Evolutionary conservation across 2,888 invertebrate genomes (phyloP).

Genomic region (Rotaria magnacalcarata): DNA sequence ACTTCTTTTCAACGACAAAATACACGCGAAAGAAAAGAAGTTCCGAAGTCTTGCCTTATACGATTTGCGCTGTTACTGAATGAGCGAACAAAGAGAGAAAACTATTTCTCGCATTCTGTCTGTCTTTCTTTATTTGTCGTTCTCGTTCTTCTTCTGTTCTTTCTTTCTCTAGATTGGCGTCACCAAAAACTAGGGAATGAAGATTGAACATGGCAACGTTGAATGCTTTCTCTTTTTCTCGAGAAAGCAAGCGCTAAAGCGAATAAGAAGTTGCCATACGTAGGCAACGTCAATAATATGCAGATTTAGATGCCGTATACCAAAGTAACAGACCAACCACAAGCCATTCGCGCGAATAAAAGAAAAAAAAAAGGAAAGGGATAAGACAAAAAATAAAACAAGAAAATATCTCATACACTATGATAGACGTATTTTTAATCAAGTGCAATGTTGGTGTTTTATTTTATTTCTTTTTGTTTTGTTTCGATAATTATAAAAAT

Average conservation of each 20-base stretch:
- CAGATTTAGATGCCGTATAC: neutral
- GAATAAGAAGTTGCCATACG: neutral
- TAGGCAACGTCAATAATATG: neutral
- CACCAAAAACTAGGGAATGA: slow-evolving; percentile 9
- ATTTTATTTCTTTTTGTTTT: neutral
- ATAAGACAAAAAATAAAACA: neutral
- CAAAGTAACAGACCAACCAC: neutral
- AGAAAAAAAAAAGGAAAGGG: neutral
- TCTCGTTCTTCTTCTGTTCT: neutral
- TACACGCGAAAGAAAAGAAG: slow-evolving; percentile 20
- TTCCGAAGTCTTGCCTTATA: slow-evolving; percentile 2
- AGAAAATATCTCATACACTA: neutral
- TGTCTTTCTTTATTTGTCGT: neutral
- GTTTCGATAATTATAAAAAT: neutral
- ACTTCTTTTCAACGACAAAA: neutral
- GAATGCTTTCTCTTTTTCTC: neutral
- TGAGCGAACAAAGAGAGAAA: neutral
- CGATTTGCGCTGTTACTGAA: slow-evolving; percentile 12
- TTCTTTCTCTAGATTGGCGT: neutral
- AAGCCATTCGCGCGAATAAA: neutral
- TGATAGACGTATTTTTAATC: neutral
- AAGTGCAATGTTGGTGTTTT: no score
- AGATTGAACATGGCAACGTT: slow-evolving; percentile 29
- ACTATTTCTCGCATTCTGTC: neutral
- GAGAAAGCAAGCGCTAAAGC: neutral